A percentile compares a stretch with the other conserved stretches of the same genome.
phyloP scores from a whole-genome alignment of 2,113 vertebrate species.

The Muntiacus muntjak region DNA sequence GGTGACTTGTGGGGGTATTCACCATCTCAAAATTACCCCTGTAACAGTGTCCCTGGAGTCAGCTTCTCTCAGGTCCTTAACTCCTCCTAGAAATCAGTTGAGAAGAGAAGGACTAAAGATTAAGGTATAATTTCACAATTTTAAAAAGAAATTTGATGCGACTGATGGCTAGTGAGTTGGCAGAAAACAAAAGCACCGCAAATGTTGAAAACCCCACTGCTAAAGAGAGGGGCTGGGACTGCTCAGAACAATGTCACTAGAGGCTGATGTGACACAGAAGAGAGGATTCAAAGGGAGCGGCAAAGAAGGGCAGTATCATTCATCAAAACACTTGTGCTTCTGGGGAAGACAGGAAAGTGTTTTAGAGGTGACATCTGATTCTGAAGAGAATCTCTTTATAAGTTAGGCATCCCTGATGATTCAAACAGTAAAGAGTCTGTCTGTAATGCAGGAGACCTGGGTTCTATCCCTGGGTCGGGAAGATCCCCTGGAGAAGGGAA shows the following conservation, averaged over 20 bases:
- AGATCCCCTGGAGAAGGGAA: not conserved
- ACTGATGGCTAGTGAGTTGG: not conserved
- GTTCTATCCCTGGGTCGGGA: not conserved
- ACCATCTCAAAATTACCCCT: not conserved
- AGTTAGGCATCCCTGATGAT: not conserved
- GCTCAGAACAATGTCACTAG: not conserved
- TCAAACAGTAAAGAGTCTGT: not conserved
- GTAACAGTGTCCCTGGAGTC: not conserved
- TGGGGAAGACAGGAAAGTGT: not conserved
- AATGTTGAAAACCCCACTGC: not conserved
- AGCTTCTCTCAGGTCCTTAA: not conserved
- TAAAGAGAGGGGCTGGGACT: not conserved
- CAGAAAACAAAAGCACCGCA: not conserved
- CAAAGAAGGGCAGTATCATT: not conserved
- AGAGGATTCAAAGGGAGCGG: not conserved
- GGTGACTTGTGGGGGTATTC: not conserved
- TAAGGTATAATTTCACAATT: not conserved
- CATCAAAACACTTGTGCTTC: not conserved
- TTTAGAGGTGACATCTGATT: not conserved
- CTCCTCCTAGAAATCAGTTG: not conserved
- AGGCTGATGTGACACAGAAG: not conserved
- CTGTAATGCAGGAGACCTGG: not conserved
- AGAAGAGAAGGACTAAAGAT: not conserved
- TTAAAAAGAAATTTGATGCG: not conserved
- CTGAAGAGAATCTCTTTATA: not conserved